Conservation (phyloP, 2,888 invertebrate genomes). For the Priocnemis perturbator region DNA sequence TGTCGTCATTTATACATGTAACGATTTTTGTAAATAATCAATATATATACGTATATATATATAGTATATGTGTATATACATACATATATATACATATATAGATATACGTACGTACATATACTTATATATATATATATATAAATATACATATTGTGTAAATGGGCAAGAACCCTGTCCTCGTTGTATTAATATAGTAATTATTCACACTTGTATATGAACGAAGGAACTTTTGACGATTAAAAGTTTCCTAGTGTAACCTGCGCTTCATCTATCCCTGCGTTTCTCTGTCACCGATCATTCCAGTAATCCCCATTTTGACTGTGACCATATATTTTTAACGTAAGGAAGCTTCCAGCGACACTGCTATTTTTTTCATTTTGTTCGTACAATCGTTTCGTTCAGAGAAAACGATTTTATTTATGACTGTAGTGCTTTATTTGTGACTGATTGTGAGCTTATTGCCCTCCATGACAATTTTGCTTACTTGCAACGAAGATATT, state of each 20-base stretch:
- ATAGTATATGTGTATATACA: constrained; percentile 38
- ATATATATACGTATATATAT: constrained; percentile 43
- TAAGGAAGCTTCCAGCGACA: too few species aligned
- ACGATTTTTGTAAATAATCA: constrained; percentile 50
- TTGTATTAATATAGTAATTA: constrained; percentile 41
- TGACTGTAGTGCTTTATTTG: too few species aligned
- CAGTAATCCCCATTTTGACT: not conserved
- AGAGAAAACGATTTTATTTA: too few species aligned
- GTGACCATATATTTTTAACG: too few species aligned
- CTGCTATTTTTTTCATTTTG: too few species aligned
- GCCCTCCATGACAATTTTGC: not conserved
- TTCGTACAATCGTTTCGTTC: too few species aligned
- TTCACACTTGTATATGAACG: constrained; percentile 46
- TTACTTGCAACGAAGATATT: too few species aligned
- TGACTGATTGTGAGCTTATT: too few species aligned
- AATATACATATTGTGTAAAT: constrained; percentile 40
- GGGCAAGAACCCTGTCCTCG: constrained; percentile 36
- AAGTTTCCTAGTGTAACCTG: constrained; percentile 44
- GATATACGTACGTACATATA: constrained; percentile 14
- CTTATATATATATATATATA: not conserved
- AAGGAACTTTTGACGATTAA: constrained; percentile 44
- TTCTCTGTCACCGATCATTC: constrained; percentile 8
- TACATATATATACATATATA: constrained; percentile 31
- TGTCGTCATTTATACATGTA: constrained; percentile 46
- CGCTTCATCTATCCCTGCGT: constrained; percentile 25